phyloP scores from a whole-genome alignment of 2,797 vertebrate species.

The Dipus sagitta region DNA sequence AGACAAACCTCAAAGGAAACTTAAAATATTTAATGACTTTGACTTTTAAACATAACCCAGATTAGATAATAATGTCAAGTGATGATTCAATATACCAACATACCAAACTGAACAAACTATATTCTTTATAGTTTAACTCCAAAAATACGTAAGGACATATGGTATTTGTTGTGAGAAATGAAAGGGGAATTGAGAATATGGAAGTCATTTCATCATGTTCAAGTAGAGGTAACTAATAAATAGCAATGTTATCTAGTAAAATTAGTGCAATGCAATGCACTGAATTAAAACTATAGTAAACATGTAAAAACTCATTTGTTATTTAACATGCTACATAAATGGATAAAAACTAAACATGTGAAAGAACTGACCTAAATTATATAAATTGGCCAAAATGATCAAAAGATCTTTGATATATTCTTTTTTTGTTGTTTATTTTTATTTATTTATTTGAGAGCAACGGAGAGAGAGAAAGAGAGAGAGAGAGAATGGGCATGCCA shows the following conservation, averaged over 20 bases:
- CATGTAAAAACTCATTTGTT: background rate
- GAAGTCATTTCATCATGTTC: background rate
- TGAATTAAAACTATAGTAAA: conserved; percentile 20
- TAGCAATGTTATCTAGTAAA: conserved; percentile 2
- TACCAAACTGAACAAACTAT: conserved; percentile 73
- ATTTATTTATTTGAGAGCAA: background rate
- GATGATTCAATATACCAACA: conserved; percentile 75
- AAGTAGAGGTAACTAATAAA: conserved; percentile 5
- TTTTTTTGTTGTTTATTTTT: no score
- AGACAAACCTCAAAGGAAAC: conserved; percentile 80
- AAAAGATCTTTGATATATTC: background rate
- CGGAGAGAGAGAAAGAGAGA: no score
- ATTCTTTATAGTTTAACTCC: conserved; percentile 59
- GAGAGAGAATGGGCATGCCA: no score
- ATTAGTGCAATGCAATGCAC: background rate
- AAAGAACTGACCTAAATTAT: conserved; percentile 27
- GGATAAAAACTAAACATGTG: background rate
- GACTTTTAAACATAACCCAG: conserved; percentile 82
- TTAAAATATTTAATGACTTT: conserved; percentile 84
- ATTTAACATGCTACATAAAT: background rate
- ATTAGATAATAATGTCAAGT: conserved; percentile 80
- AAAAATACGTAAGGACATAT: conserved; percentile 49
- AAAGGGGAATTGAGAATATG: background rate
- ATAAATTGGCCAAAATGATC: background rate
- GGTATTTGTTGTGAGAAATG: background rate